Evolutionary conservation across 2,888 invertebrate genomes (phyloP), one percentile per base, ranked within the genome.

Genomic region (Acronicta aceris): DNA sequence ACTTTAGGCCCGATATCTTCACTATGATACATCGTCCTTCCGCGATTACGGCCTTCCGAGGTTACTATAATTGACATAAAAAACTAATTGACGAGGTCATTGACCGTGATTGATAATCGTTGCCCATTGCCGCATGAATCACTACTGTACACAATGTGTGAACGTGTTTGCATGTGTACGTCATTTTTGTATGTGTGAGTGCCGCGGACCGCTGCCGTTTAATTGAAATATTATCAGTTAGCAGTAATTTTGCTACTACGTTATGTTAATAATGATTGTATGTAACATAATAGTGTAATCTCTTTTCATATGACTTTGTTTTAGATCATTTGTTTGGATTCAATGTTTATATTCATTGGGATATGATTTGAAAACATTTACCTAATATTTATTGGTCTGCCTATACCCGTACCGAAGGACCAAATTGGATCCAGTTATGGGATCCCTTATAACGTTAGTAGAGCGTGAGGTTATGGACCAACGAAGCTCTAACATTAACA

Each of bases 171-270:
- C 15, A 27, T 58, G 41, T 48, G 41, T 51, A 40, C 41, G 51
- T 65, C 45, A 45, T 30, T 0, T 17, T 12, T 48, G 47, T 50
- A 36, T 43, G 33, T 45, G 51, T 43, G 56, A 10, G 40, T 21
- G 50, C 17, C 30, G 43, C 36, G 38, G 38, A 53, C 40, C 58
- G 66, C 64, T 71, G 65, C 46, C 55, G 65, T 78, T 60, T 81
- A 80, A 81, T 81, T 81, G 68, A 76, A 69, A 80, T 71, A 68
- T 78, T 79, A 79, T 81, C 81, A 78, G 61, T 59, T 40, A 61
- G 38, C 40, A 62, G 70, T 66, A 61, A 71, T 71, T 62, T n/a
- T 66, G 71, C 74, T 71, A 74, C 74, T 74, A 42, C 27, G 17
- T 55, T 56, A 21, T 56, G 65, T 43, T 56, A 43, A 71, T 38